phyloP scores from a whole-genome alignment of 2,113 vertebrate species.

The Speoplatyrhinus poulsoni region DNA sequence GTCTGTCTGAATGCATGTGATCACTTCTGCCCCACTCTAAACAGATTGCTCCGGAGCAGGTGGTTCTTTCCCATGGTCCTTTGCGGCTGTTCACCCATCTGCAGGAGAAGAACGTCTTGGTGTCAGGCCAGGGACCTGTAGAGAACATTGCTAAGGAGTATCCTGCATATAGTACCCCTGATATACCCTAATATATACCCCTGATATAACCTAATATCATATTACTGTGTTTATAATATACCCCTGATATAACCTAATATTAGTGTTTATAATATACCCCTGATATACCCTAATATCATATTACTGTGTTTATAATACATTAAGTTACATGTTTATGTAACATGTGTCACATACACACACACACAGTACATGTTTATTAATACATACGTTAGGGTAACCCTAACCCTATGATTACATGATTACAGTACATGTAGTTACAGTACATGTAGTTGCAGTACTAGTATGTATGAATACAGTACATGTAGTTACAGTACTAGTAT shows the following conservation, averaged over 20 bases:
- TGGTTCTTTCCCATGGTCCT: constrained; percentile 89
- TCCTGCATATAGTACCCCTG: constrained; percentile 66
- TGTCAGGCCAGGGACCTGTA: constrained; percentile 88
- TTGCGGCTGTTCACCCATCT: constrained; percentile 81
- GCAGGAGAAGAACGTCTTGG: constrained; percentile 85
- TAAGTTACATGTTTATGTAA: no score
- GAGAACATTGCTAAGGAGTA: constrained; percentile 86
- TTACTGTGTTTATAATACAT: background rate
- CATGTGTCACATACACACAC: no score
- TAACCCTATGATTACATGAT: background rate
- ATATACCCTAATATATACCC: background rate
- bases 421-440: no score
- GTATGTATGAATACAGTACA: no score
- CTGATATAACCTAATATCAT: background rate
- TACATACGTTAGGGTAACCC: background rate
- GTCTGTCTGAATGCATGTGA: background rate
- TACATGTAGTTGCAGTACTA: no score
- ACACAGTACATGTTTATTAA: no score
- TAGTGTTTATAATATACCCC: background rate
- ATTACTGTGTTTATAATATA: background rate
- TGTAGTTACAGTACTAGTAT: no score
- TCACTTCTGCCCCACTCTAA: background rate
- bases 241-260: background rate
- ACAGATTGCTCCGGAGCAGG: constrained; percentile 84
- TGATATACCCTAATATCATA: background rate